Conservation (phyloP, 1,140 invertebrate species). For the Zaprionus capensis region DNA sequence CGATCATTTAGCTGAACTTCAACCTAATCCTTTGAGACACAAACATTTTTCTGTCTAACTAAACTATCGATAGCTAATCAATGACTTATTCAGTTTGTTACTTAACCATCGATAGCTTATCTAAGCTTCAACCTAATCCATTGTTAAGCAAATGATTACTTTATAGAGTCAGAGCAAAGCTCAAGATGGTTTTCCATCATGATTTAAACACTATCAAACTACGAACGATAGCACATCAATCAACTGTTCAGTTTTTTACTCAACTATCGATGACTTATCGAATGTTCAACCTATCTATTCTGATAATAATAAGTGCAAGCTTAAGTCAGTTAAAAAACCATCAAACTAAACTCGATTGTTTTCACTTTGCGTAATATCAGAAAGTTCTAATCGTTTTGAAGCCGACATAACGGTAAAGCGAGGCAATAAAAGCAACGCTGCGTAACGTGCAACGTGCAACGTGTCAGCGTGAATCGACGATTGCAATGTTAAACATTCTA, state of each 20-base stretch:
- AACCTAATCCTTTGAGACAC: no score
- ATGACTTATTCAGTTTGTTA: neutral
- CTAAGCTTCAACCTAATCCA: neutral
- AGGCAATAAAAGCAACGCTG: conserved; percentile 12
- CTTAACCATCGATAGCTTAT: neutral
- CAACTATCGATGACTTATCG: no score
- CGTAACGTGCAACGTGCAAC: conserved; percentile 17
- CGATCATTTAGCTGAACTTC: no score
- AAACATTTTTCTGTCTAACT: no score
- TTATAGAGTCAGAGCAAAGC: no score
- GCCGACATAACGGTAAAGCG: neutral
- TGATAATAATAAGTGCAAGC: neutral
- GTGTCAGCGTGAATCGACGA: conserved; percentile 42
- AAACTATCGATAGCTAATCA: neutral
- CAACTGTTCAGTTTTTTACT: no score
- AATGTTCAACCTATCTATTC: no score
- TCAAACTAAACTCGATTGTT: neutral
- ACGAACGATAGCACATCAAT: no score
- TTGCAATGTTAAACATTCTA: conserved; percentile 73
- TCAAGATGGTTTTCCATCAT: no score
- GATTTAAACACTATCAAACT: no score
- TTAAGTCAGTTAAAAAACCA: neutral
- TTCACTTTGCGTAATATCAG: conserved; percentile 21
- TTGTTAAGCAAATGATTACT: neutral
- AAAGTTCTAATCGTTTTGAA: conserved; percentile 13